A percentile compares a stretch with the other conserved stretches of the same genome.
Conservation (phyloP, 2,888 invertebrate species). For the Macrophya alboannulata region DNA sequence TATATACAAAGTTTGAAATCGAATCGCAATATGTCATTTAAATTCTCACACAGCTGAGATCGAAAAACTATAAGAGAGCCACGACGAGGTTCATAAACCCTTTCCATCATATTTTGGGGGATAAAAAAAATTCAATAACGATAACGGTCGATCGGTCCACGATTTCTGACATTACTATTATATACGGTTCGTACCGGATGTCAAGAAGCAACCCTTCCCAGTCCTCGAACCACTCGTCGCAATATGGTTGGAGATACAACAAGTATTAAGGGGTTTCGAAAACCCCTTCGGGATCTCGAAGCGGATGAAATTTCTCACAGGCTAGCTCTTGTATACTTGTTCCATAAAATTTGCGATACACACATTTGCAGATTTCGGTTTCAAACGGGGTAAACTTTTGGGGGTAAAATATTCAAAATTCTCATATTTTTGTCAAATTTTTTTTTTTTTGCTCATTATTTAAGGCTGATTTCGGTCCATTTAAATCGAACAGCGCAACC, state of each 20-base stretch:
- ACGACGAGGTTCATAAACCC: no score
- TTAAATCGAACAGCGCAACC: neutral
- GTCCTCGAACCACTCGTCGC: neutral
- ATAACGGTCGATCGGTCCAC: neutral
- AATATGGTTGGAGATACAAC: neutral
- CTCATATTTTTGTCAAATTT: no score
- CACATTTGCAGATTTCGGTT: no score
- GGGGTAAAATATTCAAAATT: no score
- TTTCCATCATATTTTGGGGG: no score
- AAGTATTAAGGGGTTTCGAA: neutral
- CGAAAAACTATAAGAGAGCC: no score
- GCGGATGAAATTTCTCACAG: conserved; percentile 21
- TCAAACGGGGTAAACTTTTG: no score
- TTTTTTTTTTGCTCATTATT: no score
- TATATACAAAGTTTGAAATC: neutral
- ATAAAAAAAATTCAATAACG: neutral
- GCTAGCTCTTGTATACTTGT: no score
- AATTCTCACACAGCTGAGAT: no score
- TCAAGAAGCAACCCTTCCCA: neutral
- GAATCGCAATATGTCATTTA: neutral
- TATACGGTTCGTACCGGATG: neutral
- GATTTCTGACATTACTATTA: neutral
- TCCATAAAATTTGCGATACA: no score
- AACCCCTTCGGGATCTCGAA: neutral
- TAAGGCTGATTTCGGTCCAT: no score